Conservation (phyloP, 2,797 vertebrate species). For the Huso huso region DNA sequence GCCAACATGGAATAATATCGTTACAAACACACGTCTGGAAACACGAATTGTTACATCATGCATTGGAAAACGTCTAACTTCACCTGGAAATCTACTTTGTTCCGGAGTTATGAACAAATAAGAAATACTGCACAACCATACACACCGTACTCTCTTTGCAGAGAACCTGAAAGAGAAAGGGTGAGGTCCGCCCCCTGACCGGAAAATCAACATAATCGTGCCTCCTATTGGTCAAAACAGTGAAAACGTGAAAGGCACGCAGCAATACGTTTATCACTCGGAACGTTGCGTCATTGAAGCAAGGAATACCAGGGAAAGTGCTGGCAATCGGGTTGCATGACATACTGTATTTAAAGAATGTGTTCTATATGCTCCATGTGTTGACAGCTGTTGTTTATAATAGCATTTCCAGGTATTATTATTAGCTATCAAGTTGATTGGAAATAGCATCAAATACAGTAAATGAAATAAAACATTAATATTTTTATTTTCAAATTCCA, state of each 20-base stretch:
- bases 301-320: no score
- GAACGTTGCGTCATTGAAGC: no score
- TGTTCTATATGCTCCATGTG: no score
- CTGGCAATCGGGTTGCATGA: no score
- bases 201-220: conserved; percentile 19
- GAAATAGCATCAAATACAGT: no score
- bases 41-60: not conserved
- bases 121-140: conserved; percentile 12
- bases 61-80: conserved; percentile 13
- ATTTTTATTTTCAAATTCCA: no score
- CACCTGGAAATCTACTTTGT: conserved; percentile 27
- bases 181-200: conserved; percentile 12
- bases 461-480: no score
- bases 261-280: no score
- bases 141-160: conserved; percentile 22
- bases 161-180: conserved; percentile 22
- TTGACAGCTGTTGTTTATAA: no score
- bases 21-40: not conserved
- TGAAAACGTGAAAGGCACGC: not conserved
- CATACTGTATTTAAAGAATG: no score
- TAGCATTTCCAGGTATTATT: no score
- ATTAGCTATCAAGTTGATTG: no score
- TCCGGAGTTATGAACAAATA: conserved; percentile 11
- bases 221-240: conserved; percentile 27
- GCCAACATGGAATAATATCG: not conserved